A percentile compares a stretch with the other conserved stretches of the same genome.
phyloP scores from a whole-genome alignment of 2,797 vertebrate species.

The Acomys russatus region DNA sequence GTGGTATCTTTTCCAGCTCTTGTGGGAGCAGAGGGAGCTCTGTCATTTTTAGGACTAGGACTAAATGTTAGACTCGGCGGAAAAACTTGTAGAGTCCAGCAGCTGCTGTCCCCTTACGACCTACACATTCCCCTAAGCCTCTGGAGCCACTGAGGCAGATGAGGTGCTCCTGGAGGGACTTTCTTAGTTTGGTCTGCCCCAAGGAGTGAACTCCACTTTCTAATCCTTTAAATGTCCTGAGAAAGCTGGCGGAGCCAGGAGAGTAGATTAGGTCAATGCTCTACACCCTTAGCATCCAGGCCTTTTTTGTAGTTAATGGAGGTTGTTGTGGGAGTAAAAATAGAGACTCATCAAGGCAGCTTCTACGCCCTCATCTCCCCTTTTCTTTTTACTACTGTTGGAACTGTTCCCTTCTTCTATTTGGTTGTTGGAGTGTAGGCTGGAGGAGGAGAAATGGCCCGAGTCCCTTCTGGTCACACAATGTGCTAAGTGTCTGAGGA shows the following conservation, averaged over 20 bases:
- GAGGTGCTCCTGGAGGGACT: background rate
- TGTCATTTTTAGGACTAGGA: background rate
- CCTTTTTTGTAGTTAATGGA: background rate
- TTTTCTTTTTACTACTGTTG: background rate
- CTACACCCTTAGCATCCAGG: background rate
- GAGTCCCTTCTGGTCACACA: background rate
- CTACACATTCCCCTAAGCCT: background rate
- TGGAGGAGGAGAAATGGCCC: background rate
- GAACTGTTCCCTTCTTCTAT: background rate
- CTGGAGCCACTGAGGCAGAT: background rate
- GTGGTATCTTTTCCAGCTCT: background rate
- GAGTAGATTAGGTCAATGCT: background rate
- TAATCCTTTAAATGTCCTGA: background rate
- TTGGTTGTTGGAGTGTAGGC: background rate
- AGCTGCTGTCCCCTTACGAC: background rate
- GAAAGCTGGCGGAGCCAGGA: background rate
- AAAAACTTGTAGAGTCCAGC: background rate
- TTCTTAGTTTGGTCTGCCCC: background rate
- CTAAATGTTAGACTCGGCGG: background rate
- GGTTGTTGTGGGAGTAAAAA: background rate
- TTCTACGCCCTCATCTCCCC: background rate
- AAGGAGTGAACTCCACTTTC: background rate
- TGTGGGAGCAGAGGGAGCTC: too few species aligned
- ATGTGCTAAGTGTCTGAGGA: background rate
- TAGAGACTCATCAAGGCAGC: background rate